These are phyloP conservation scores for Zaprionus bogoriensis DNA, from an alignment of 2,888 invertebrate genomes.

Conservation along the genomic window DNA sequence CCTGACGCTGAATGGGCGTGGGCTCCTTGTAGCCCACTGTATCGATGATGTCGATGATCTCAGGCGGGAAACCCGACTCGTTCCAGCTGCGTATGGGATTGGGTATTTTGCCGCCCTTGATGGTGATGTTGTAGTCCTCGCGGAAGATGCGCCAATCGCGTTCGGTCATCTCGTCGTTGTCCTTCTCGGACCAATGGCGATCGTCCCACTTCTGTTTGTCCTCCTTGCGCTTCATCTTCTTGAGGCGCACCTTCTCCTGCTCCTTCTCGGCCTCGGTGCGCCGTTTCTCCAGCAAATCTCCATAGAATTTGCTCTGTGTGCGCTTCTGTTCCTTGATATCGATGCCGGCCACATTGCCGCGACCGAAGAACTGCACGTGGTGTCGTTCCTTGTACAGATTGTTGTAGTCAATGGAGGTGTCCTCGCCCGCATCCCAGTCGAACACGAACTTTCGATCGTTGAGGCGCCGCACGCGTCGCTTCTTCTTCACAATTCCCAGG, in stretches of 20 bases:
- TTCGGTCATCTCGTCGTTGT: slow-evolving; percentile 97
- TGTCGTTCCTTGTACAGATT: slow-evolving; percentile 97
- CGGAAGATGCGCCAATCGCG: slow-evolving; percentile 99
- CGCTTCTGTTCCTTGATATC: slow-evolving; percentile 98
- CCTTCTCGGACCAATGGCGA: slow-evolving; percentile 99
- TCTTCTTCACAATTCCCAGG: slow-evolving; percentile 95
- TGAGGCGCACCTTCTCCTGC: slow-evolving; percentile 95
- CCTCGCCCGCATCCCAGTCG: slow-evolving; percentile 99
- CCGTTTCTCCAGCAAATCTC: slow-evolving; percentile 95
- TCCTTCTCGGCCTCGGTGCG: slow-evolving; percentile 98
- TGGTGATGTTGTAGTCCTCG: slow-evolving; percentile 99
- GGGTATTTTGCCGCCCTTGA: slow-evolving; percentile 98
- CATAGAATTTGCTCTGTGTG: slow-evolving; percentile 98
- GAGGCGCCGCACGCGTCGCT: slow-evolving; percentile 93
- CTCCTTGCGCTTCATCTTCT: slow-evolving; percentile 96
- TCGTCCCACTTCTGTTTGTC: slow-evolving; percentile 99
- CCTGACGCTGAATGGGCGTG: slow-evolving; percentile 99
- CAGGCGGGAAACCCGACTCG: slow-evolving; percentile 94
- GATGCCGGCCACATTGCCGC: slow-evolving; percentile 98
- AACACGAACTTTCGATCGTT: slow-evolving; percentile 99
- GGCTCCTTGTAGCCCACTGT: slow-evolving; percentile 98
- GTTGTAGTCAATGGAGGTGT: slow-evolving; percentile 99
- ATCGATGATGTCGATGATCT: slow-evolving; percentile 96
- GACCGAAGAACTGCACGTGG: slow-evolving; percentile 98
- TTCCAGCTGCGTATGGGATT: slow-evolving; percentile 98